Conservation (phyloP, 2,888 invertebrate genomes). For the Hipparchia sbordonii region DNA sequence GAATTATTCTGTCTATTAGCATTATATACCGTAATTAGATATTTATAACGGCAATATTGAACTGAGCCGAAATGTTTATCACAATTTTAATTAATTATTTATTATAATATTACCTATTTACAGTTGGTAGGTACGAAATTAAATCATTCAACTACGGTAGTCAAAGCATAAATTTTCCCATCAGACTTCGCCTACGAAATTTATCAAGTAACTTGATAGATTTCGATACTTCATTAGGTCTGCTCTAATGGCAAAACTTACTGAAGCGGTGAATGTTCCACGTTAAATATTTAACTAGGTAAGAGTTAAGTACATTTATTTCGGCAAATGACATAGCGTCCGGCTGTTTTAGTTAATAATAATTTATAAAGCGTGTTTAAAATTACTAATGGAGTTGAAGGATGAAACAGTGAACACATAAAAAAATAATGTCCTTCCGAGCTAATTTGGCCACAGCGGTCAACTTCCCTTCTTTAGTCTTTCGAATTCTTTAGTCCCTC, state of each 20-base stretch:
- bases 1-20: neutral
- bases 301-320: neutral
- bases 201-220: slow-evolving; percentile 40
- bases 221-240: slow-evolving; percentile 38
- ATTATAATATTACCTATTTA: neutral
- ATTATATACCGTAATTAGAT: neutral
- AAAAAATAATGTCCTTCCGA: too few species aligned
- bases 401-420: too few species aligned
- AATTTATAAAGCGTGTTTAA: neutral
- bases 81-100: neutral
- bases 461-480: too few species aligned
- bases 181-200: slow-evolving; percentile 31
- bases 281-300: slow-evolving; percentile 20
- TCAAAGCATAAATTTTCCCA: slow-evolving; percentile 25
- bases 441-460: too few species aligned
- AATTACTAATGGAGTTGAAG: too few species aligned
- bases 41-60: neutral
- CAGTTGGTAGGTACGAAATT: neutral
- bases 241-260: slow-evolving; percentile 35
- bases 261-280: slow-evolving; percentile 35
- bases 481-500: too few species aligned
- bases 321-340: slow-evolving; percentile 24
- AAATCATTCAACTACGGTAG: neutral
- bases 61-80: neutral
- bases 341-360: slow-evolving; percentile 24